Evolutionary conservation across 2,113 vertebrate species (phyloP), one percentile per base, ranked within the genome.

Genomic region (Phalacrocorax brasilianus): DNA sequence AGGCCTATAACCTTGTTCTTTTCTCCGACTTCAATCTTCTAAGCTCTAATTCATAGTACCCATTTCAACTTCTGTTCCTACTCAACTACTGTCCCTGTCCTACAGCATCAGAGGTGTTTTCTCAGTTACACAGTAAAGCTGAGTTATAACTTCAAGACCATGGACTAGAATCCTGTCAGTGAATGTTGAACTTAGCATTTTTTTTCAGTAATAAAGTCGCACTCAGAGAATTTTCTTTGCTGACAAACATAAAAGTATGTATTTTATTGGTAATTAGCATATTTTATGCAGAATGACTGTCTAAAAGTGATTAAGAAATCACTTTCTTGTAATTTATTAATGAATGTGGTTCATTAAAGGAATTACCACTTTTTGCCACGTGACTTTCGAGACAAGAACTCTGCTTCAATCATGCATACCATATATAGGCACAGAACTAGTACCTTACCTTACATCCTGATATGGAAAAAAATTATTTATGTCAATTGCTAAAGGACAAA

Each of bases 391-490:
- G 32, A 70, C 9, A 73, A 88, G 30, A 92, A 49, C 4, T 79
- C 58, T 65, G 4, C 11, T 85, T 76, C 12, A 88, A 24, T 53
- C 26, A 42, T 21, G 4, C 15, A 12, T 55, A 35, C 6, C 30
- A 38, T 63, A 67, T 84, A 38, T 10, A 67, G 24, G 9, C 21
- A 77, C 8, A 83, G 14, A 93, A 78, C 21, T 58, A 32, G 3
- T n/a, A 71, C 4, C 21, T 85, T 83, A 58, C 13, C 4, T 12
- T 72, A n/a, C 14, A 35, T 26, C 10, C 6, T 12, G 49, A 16
- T 44, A 42, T 0, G 5, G 40, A 58, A 86, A 33, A 67, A 44
- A 59, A 17, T 9, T 0, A 61, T 1, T 44, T 73, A 17, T 1
- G 80, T 90, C 24, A 55, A 4, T 23, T 50, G 4, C 14, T 75